Evolutionary conservation across 2,888 invertebrate species (phyloP), one percentile per base, ranked within the genome.

Genomic region (Stenodera caucasica): DNA sequence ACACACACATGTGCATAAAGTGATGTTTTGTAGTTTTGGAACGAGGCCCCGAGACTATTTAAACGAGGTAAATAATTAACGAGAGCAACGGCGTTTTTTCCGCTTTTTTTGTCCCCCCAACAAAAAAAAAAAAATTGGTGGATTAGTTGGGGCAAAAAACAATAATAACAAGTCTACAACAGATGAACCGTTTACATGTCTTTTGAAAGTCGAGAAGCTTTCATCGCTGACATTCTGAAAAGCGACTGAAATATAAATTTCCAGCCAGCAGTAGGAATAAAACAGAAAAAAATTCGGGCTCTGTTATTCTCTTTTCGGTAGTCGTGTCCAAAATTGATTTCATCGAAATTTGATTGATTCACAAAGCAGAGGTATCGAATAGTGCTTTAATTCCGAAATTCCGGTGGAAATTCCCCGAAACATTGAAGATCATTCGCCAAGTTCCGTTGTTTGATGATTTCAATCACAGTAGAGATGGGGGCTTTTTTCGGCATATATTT

Each of bases 181-280:
- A 40, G 37, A 45, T 45, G 45, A 45, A 21, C 45, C 45, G 21
- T 45, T 45, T 45, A 45, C 45, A 45, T 45, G 45, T 45, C 45
- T 18, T 45, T 45, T 45, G 45, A 45, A 45, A 45, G 45, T 18
- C 21, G 45, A 45, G 45, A 45, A 45, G 45, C 45, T 45, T 45
- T 45, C 45, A 45, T 45, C 45, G 45, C 45, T 45, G 45, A 45
- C 45, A 45, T 45, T 45, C 21, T 21, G 15, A 8, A 45, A 21
- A 45, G 8, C 7, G 21, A 14, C 8, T 18, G 18, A 4, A 37
- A 37, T 37, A 45, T 45, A 45, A 45, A 45, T 45, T 45, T 21
- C 21, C 45, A 15, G 11, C 11, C 26, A 5, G 26, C 26, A 26
- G 7, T 26, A 5, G 26, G 26, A 3, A 26, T n/a, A n/a, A n/a